Evolutionary conservation across 2,888 invertebrate species (phyloP), one percentile per base, ranked within the genome.

Genomic region (Scaptomyza cyrtandrae): DNA sequence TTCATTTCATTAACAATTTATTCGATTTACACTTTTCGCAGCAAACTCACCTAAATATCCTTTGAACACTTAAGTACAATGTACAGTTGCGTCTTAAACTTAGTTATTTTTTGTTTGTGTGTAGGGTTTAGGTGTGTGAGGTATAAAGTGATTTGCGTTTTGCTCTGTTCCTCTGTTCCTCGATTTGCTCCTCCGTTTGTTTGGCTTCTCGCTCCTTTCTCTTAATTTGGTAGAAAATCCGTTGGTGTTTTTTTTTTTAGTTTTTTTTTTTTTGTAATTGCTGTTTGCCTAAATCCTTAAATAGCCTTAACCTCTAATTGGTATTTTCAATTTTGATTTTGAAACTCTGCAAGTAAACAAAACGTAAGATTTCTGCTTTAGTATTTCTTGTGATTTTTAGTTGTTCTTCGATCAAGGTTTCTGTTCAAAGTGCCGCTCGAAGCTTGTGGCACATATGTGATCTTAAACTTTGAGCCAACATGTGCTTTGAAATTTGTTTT

Each of bases 31-130:
- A 9, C 24, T 1, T 29, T 29, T 29, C 29, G 7, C 6, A 41
- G 6, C 13, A 39, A 41, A 66, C 73, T 74, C 16, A 77, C 78
- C 91, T 90, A 80, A 88, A 86, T 90, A 89, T 85, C 78, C 89
- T 89, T 90, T 90, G 88, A 91, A 91, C 91, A 90, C 91, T 91
- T 91, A 91, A 91, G 91, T 91, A 91, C 91, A 90, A 90, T 90
- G 88, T 91, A 90, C 90, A 90, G 84, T 89, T 91, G 76, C 83
- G 78, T 73, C 86, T 90, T 90, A 89, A 68, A 70, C 71, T 85
- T 88, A 86, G 83, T 62, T 61, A 60, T 71, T 31, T 48, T 73
- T 52, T 71, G 64, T 50, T 60, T 65, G 44, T 65, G 52, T 53
- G 44, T 64, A 57, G 50, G 66, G 70, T 35, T 39, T 71, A 71